phyloP scores from a whole-genome alignment of 2,113 vertebrate species.

The Nanorana parkeri region DNA sequence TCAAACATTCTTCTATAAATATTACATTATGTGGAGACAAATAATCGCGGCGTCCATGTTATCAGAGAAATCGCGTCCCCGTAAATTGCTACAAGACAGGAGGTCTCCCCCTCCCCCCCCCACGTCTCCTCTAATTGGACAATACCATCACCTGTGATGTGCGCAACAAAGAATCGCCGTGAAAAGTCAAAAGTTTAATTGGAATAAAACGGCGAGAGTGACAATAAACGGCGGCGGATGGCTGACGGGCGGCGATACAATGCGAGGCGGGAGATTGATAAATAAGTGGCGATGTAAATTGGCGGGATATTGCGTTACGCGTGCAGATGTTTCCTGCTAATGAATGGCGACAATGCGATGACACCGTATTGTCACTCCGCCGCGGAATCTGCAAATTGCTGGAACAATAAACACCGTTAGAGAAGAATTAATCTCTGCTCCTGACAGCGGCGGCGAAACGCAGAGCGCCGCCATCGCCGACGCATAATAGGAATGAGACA shows the following conservation, averaged over 20 bases:
- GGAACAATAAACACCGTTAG: conserved; percentile 33
- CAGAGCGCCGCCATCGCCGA: background rate
- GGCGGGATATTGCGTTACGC: background rate
- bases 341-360: conserved; percentile 29
- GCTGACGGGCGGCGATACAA: background rate
- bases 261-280: conserved; percentile 6
- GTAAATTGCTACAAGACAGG: conserved; percentile 9
- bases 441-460: background rate
- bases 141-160: background rate
- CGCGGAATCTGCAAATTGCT: conserved; percentile 15
- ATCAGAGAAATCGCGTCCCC: conserved; percentile 51
- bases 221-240: background rate
- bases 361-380: conserved; percentile 23
- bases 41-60: conserved; percentile 63
- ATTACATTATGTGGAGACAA: conserved; percentile 59
- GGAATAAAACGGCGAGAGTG: background rate
- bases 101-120: background rate
- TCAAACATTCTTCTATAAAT: conserved; percentile 68
- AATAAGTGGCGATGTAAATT: conserved; percentile 36
- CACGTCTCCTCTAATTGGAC: conserved; percentile 1
- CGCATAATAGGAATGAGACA: background rate
- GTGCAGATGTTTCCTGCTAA: conserved; percentile 38
- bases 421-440: conserved; percentile 7
- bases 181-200: conserved; percentile 25
- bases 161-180: background rate